Conservation (phyloP, 2,888 invertebrate genomes). For the Chaetogeoica ovagalla region DNA sequence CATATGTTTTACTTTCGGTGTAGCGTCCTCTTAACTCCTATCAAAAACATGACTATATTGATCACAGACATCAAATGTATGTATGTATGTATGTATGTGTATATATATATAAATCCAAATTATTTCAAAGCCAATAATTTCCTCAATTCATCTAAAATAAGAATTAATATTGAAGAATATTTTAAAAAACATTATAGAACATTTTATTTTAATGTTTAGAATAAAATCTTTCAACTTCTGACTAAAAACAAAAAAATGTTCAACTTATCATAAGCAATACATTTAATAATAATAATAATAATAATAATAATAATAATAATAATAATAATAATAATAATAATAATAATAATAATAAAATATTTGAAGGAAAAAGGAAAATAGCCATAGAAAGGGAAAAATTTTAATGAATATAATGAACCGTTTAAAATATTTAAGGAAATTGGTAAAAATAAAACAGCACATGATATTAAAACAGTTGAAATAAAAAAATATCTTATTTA, state of each 20-base stretch:
- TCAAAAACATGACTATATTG: too few relatives aligned
- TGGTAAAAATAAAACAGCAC: slow-evolving; percentile 73
- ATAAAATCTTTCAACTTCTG: not conserved
- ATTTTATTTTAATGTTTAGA: slow-evolving; percentile 20
- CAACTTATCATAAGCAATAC: slow-evolving; percentile 3
- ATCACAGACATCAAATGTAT: too few relatives aligned
- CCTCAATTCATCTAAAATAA: too few relatives aligned
- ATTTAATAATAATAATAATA: slow-evolving; percentile 59
- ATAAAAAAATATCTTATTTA: slow-evolving; percentile 56
- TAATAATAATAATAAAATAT: too few relatives aligned
- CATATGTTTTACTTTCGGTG: too few relatives aligned
- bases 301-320: too few relatives aligned
- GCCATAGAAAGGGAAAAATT: slow-evolving; percentile 66
- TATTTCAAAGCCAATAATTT: too few relatives aligned
- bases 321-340: too few relatives aligned
- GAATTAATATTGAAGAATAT: not conserved
- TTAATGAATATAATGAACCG: slow-evolving; percentile 68
- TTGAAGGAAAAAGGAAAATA: slow-evolving; percentile 63
- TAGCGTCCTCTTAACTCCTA: too few relatives aligned
- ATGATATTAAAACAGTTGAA: not conserved
- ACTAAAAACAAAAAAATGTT: slow-evolving; percentile 8
- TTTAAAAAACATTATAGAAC: too few relatives aligned
- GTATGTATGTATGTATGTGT: too few relatives aligned
- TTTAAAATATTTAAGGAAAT: slow-evolving; percentile 73
- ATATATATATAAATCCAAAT: too few relatives aligned